Conservation (phyloP, 2,797 vertebrate species). For the Sciurus carolinensis region DNA sequence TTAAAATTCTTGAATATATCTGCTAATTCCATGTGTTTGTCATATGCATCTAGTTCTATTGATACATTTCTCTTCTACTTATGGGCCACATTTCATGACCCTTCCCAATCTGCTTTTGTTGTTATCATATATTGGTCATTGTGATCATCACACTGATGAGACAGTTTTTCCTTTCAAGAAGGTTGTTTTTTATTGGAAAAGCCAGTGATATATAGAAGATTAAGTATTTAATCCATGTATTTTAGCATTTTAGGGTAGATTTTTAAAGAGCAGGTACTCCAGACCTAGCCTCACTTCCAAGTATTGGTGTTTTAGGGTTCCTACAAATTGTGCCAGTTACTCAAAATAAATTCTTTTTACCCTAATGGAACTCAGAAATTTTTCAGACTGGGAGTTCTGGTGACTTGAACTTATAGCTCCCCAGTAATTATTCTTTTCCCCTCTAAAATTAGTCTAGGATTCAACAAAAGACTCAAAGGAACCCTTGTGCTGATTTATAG, state of each 20-base stretch:
- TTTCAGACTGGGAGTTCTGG: background rate
- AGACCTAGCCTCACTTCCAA: background rate
- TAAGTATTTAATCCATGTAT: background rate
- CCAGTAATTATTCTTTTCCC: background rate
- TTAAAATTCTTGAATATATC: background rate
- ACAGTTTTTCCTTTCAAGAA: background rate
- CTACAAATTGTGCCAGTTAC: background rate
- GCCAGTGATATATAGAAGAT: background rate
- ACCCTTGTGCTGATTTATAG: background rate
- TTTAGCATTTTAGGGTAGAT: background rate
- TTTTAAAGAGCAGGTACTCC: background rate
- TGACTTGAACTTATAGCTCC: background rate
- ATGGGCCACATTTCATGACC: background rate
- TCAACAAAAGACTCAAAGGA: background rate
- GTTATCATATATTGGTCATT: background rate
- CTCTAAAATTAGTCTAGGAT: background rate
- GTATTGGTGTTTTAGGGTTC: background rate
- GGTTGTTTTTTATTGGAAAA: background rate
- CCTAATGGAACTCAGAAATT: background rate
- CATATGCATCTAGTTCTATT: background rate
- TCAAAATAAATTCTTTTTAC: background rate
- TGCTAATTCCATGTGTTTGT: background rate
- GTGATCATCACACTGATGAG: background rate
- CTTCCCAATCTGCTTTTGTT: background rate
- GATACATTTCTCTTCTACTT: background rate